Conservation (phyloP, 2,113 vertebrate genomes). For the Sander vitreus region DNA sequence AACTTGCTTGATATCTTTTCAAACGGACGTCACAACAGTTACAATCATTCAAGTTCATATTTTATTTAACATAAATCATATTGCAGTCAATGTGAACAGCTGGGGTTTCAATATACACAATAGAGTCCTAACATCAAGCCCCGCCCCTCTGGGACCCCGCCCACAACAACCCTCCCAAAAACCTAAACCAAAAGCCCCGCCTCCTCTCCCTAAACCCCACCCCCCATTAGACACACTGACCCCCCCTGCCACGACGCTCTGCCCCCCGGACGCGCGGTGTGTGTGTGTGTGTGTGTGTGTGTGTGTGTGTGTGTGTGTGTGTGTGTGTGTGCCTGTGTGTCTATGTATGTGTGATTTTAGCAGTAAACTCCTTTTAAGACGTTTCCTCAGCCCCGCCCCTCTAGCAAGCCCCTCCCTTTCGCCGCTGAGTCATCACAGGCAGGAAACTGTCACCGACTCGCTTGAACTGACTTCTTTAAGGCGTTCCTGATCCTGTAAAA, state of each 20-base stretch:
- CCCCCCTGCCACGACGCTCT: constrained; percentile 23
- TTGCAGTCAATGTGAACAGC: constrained; percentile 87
- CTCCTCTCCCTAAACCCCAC: not conserved
- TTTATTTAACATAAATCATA: constrained; percentile 88
- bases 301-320: not conserved
- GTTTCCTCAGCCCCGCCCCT: too few relatives aligned
- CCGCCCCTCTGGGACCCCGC: constrained; percentile 38
- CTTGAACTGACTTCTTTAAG: constrained; percentile 21
- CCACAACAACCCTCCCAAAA: constrained; percentile 4
- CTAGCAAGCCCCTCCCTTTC: not conserved
- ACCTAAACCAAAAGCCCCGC: constrained; percentile 37
- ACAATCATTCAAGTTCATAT: constrained; percentile 82
- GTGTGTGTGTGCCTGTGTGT: not conserved
- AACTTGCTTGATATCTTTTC: too few relatives aligned
- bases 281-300: not conserved
- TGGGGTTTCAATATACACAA: constrained; percentile 85
- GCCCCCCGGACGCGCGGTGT: constrained; percentile 15
- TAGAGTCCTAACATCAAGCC: constrained; percentile 78
- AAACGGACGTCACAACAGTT: constrained; percentile 48
- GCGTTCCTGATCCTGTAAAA: not conserved
- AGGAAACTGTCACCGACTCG: not conserved
- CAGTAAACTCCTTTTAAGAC: constrained; percentile 52
- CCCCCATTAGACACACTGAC: constrained; percentile 37
- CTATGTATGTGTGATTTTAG: not conserved
- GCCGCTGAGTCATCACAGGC: not conserved